These are phyloP conservation scores for Muscina levida DNA, from an alignment of 2,888 invertebrate species.

Conservation along the genomic window DNA sequence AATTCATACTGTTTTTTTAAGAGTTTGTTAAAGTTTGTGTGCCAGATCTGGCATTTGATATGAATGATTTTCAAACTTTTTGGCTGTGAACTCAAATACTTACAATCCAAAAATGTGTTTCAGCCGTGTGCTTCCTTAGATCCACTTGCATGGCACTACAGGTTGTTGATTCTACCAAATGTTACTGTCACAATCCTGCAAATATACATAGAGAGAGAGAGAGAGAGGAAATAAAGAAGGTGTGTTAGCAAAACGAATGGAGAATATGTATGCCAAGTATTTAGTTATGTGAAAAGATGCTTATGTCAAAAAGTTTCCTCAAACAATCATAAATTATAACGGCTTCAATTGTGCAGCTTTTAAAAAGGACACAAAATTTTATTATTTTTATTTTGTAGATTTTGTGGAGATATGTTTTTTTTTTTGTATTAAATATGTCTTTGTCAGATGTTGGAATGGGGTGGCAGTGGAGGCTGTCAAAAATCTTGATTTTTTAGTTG, in stretches of 20 bases:
- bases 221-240: conserved; percentile 15
- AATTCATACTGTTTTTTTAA: conserved; percentile 10
- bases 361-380: too few species aligned
- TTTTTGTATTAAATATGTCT: too few species aligned
- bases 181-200: conserved; percentile 75
- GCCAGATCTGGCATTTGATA: too few species aligned
- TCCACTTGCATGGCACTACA: conserved; percentile 79
- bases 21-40: conserved; percentile 36
- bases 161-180: conserved; percentile 72
- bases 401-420: too few species aligned
- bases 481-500: too few species aligned
- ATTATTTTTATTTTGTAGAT: too few species aligned
- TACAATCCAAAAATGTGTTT: conserved; percentile 80
- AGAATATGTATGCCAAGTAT: conserved; percentile 20
- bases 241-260: too few species aligned
- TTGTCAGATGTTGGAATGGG: too few species aligned
- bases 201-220: conserved; percentile 43
- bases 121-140: conserved; percentile 76
- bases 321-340: conserved; percentile 30
- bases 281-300: conserved; percentile 35
- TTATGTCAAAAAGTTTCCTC: conserved; percentile 36
- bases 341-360: too few species aligned
- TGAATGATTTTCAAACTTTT: conserved; percentile 8
- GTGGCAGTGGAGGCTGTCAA: too few species aligned
- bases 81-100: conserved; percentile 70